Conservation (phyloP, 2,888 invertebrate species). For the Enchytraeus crypticus region DNA sequence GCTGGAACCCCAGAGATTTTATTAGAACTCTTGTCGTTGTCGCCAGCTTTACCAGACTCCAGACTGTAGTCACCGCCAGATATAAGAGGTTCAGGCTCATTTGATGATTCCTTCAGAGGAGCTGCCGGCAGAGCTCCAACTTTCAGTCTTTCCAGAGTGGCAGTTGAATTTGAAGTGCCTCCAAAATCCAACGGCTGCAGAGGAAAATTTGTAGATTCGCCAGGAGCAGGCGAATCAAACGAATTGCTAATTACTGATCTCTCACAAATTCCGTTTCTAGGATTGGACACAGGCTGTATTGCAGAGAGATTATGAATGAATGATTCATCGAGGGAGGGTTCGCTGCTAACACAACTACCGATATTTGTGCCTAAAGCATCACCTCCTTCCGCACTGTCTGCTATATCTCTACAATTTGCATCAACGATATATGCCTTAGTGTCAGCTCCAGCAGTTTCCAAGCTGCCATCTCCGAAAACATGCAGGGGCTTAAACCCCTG, state of each 20-base stretch:
- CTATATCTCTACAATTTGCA: neutral
- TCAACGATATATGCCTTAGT: neutral
- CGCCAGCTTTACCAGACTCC: neutral
- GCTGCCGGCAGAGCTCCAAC: neutral
- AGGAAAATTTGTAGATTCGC: neutral
- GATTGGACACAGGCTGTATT: neutral
- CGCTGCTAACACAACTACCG: too few species aligned
- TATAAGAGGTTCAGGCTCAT: neutral
- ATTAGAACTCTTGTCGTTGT: neutral
- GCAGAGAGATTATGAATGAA: neutral
- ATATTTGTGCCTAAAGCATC: too few species aligned
- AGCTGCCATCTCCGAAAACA: neutral
- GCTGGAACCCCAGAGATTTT: neutral
- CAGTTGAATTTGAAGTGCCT: neutral
- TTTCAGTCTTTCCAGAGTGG: neutral
- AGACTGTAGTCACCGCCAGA: neutral
- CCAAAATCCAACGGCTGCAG: neutral
- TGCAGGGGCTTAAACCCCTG: neutral
- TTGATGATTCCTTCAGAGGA: neutral
- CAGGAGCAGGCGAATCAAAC: neutral
- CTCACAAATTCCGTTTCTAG: too few species aligned
- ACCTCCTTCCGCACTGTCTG: neutral
- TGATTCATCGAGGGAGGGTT: neutral
- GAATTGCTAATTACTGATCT: neutral
- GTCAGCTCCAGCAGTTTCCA: neutral